A percentile compares a stretch with the other conserved stretches of the same genome.
phyloP scores from a whole-genome alignment of 2,888 invertebrate genomes.

The Suillia variegata region DNA sequence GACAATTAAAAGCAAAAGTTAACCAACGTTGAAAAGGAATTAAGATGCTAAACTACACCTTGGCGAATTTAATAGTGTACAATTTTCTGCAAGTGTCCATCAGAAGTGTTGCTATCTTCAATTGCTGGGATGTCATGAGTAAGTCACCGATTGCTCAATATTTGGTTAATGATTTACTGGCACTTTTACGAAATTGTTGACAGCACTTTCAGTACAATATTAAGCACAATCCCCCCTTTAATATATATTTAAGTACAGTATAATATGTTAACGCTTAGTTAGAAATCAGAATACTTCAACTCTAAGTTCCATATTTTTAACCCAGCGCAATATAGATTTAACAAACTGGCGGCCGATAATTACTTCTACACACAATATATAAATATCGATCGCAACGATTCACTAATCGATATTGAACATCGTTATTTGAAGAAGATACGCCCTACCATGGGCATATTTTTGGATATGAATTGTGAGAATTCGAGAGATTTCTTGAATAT shows the following conservation, averaged over 20 bases:
- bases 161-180: too few relatives aligned
- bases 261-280: neutral
- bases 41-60: too few relatives aligned
- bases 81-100: constrained; percentile 43
- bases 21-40: too few relatives aligned
- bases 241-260: too few relatives aligned
- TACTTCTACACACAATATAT: constrained; percentile 38
- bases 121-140: constrained; percentile 50
- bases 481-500: constrained; percentile 37
- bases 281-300: neutral
- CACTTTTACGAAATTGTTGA: too few relatives aligned
- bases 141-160: constrained; percentile 5
- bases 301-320: constrained; percentile 2
- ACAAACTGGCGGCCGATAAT: constrained; percentile 21
- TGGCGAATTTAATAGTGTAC: constrained; percentile 40
- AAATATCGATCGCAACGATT: constrained; percentile 25
- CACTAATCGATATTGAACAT: constrained; percentile 29
- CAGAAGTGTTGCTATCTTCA: constrained; percentile 41
- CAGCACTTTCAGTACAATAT: too few relatives aligned
- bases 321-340: constrained; percentile 24
- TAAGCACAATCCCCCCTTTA: too few relatives aligned
- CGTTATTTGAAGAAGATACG: constrained; percentile 36
- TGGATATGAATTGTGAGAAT: constrained; percentile 46
- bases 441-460: constrained; percentile 41
- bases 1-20: too few relatives aligned